These are phyloP conservation scores for Coranthus polyacanthus DNA, from an alignment of 2,797 vertebrate genomes.

Conservation along the genomic window DNA sequence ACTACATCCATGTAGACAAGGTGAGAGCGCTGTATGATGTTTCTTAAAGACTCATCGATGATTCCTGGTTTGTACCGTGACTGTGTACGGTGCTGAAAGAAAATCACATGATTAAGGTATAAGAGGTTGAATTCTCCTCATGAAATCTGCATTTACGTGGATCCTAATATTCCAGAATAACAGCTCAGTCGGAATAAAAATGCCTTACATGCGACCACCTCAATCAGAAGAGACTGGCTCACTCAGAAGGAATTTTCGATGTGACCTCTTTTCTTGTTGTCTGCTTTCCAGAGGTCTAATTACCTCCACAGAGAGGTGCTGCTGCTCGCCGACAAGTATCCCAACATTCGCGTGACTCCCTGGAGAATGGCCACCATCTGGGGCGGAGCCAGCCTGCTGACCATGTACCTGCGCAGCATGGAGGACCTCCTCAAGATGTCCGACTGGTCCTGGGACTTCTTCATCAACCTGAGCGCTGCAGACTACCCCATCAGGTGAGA, in stretches of 20 bases:
- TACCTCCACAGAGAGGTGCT: constrained; percentile 93
- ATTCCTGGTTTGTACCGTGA: too few species aligned
- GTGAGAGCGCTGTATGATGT: constrained; percentile 36
- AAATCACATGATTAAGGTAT: too few species aligned
- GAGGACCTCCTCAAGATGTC: constrained; percentile 93
- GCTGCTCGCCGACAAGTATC: constrained; percentile 86
- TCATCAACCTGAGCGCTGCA: constrained; percentile 97
- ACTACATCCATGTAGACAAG: constrained; percentile 98
- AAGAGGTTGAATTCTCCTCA: too few species aligned
- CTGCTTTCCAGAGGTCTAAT: constrained; percentile 89
- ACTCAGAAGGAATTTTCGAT: too few species aligned
- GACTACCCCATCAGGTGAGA: constrained; percentile 98
- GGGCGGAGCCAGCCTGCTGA: constrained; percentile 96
- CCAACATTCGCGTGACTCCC: constrained; percentile 92
- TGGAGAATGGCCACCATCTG: constrained; percentile 99
- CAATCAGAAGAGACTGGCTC: too few species aligned
- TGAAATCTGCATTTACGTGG: too few species aligned
- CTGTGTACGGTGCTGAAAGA: too few species aligned
- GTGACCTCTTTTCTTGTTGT: neutral
- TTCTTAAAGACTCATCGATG: too few species aligned
- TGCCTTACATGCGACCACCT: too few species aligned
- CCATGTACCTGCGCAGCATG: constrained; percentile 96
- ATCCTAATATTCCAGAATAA: too few species aligned
- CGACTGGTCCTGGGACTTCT: constrained; percentile 99
- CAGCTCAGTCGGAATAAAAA: too few species aligned